Conservation (phyloP, 2,113 vertebrate genomes). For the Megalops atlanticus region DNA sequence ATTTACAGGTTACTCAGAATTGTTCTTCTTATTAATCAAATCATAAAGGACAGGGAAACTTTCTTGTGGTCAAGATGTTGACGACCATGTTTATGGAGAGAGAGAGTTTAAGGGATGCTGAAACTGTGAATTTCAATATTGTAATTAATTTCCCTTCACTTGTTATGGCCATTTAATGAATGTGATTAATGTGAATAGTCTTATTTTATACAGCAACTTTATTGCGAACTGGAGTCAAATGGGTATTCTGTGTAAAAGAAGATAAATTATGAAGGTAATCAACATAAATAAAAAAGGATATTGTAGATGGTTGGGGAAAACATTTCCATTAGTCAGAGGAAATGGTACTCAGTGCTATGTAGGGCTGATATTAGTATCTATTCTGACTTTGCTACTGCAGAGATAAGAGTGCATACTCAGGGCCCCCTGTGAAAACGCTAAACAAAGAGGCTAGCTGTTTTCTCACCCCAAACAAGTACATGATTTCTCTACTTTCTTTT, state of each 20-base stretch:
- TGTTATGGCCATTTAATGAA: neutral
- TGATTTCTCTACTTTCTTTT: neutral
- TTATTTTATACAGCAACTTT: neutral
- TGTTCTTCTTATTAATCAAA: neutral
- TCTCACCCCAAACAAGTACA: neutral
- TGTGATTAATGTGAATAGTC: neutral
- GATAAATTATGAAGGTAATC: constrained; percentile 3
- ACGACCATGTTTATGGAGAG: neutral
- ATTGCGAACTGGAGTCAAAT: neutral
- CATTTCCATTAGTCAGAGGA: neutral
- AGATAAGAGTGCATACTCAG: neutral
- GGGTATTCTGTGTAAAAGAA: neutral
- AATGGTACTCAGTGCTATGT: neutral
- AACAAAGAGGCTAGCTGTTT: neutral
- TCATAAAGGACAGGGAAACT: too few relatives aligned
- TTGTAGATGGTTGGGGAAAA: neutral
- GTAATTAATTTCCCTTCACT: neutral
- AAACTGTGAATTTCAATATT: neutral
- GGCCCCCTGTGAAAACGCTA: neutral
- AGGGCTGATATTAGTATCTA: neutral
- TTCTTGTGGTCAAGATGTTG: neutral
- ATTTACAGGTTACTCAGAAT: neutral
- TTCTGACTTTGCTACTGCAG: too few relatives aligned
- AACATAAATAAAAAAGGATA: constrained; percentile 1
- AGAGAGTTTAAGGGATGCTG: neutral